Base-by-base conservation (phyloP, 2,113 vertebrate species). In the Cacatua alba region DNA sequence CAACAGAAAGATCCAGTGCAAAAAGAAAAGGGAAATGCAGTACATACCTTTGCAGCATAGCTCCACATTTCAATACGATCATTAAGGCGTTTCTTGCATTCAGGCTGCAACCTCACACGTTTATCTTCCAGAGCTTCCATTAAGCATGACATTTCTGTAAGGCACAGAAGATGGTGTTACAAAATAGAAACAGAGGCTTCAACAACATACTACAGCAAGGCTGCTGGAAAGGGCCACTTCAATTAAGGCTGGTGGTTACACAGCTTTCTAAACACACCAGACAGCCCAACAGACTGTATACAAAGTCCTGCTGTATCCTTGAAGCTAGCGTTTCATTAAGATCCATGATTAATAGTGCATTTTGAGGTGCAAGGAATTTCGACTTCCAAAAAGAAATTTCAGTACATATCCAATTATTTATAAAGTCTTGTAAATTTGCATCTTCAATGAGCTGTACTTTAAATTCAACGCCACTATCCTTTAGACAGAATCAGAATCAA, bases 41-140 rank as follows among this genome's bases (percentile, higher is more conserved):
- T 16, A 11, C 37, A n/a, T 13, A 57, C 99, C 99, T 99, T 99
- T 12, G 99, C 99, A 4, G 99, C 99, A 2, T 99, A 99, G 96
- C 99, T 99, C 99, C 99, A 99, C 99, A 99, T 99, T 59, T 99
- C 99, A 28, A 99, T 99, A 17, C 99, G 99, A 89, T 99, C 99
- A 62, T 99, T 99, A 71, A 99, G 98, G 82, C 99, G 99, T 95
- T 99, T 99, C 97, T 99, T 99, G 95, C 99, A 99, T 96, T 99
- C 99, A 0, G 99, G 99, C 94, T 99, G 99, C 86, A 99, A 96
- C 65, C 99, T 39, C 39, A 39, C 39, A 39, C 99, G 98, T 69
- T 99, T 99, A 94, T 99, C 99, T 94, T 99, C 99, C 94, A 99
- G 97, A 33, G 99, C 98, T 89, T 99, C 99, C 98, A 99, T 99